Percentiles rank a stretch among this genome's conserved stretches.
These are phyloP conservation scores for Eira barbara DNA, from an alignment of 2,113 vertebrate species.

Conservation along the genomic window DNA sequence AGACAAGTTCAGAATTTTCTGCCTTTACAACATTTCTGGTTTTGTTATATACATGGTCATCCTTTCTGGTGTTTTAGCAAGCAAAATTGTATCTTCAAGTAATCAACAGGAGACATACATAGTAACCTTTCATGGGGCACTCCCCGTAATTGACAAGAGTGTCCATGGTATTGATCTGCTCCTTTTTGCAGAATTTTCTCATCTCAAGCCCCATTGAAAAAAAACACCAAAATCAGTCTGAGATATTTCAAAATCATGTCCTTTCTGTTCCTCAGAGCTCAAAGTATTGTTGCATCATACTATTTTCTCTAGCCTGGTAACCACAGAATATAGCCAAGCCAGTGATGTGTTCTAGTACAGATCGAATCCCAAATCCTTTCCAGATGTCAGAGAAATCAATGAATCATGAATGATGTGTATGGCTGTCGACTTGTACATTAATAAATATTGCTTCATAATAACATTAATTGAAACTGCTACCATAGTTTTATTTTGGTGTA, in stretches of 20 bases:
- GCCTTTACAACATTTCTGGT: constrained; percentile 67
- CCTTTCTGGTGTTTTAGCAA: constrained; percentile 70
- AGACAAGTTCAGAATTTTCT: constrained; percentile 49
- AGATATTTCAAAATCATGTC: not conserved
- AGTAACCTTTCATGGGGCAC: constrained; percentile 12
- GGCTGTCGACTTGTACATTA: not conserved
- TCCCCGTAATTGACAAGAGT: constrained; percentile 45
- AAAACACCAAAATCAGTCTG: not conserved
- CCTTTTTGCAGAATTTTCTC: not conserved
- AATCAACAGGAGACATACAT: constrained; percentile 68
- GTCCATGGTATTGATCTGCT: not conserved
- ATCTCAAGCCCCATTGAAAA: not conserved
- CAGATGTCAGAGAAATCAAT: not conserved
- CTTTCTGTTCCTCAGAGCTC: not conserved
- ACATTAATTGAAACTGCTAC: not conserved
- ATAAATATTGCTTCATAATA: constrained; percentile 17
- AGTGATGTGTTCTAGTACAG: not conserved
- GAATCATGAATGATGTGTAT: not conserved
- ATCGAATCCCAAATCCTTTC: not conserved
- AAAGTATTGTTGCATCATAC: not conserved
- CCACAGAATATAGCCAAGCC: not conserved
- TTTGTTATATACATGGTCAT: constrained; percentile 64
- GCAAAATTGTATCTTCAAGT: constrained; percentile 40
- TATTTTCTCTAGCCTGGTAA: not conserved
- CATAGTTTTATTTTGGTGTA: not conserved